Conservation (phyloP, 2,113 vertebrate genomes). For the Apaloderma vittatum region DNA sequence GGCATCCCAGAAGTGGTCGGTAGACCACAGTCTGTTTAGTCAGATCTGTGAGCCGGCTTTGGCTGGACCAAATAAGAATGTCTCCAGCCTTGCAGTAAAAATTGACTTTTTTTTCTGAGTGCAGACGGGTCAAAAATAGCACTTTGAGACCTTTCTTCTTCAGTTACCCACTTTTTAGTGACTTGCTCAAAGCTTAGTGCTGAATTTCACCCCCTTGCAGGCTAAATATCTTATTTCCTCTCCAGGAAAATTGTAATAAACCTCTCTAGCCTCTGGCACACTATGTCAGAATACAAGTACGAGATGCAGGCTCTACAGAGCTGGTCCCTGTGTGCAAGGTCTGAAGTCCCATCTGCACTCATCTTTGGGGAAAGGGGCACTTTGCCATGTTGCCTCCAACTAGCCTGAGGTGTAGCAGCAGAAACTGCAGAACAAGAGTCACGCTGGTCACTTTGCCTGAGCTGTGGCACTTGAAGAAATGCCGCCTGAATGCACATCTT, state of each 20-base stretch:
- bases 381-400: neutral
- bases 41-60: neutral
- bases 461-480: neutral
- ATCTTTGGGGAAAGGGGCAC: fast-evolving
- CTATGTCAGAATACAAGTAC: neutral
- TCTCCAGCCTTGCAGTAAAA: neutral
- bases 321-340: neutral
- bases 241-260: neutral
- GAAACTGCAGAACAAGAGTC: neutral
- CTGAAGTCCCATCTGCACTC: neutral
- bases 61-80: neutral
- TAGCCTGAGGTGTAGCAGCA: neutral
- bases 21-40: neutral
- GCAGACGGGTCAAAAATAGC: neutral
- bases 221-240: neutral
- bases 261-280: neutral
- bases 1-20: neutral
- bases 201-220: neutral
- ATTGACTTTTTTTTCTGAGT: neutral
- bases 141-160: neutral
- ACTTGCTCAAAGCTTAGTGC: neutral
- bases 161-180: neutral
- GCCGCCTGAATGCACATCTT: neutral
- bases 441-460: neutral
- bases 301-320: neutral